Percentiles rank a stretch among this genome's conserved stretches.
These are phyloP conservation scores for Scaptomyza pallida DNA, from an alignment of 1,140 invertebrate genomes.

Conservation along the genomic window DNA sequence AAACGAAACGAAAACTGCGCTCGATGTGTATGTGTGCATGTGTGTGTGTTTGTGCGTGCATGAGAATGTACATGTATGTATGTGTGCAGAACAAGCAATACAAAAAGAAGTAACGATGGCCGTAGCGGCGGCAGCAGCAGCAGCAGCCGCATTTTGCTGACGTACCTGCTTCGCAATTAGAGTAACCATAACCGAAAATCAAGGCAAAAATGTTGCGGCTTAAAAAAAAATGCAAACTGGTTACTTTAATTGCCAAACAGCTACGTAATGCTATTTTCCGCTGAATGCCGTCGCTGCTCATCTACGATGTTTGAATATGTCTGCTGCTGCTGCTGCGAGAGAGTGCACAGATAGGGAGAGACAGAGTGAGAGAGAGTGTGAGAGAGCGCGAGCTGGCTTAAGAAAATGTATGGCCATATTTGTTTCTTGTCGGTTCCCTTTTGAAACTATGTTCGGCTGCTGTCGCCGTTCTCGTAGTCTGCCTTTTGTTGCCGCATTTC, in stretches of 20 bases:
- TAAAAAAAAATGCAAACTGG: constrained; percentile 66
- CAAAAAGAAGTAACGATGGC: constrained; percentile 64
- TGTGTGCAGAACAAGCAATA: constrained; percentile 51
- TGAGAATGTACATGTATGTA: constrained; percentile 38
- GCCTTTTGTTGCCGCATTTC: constrained; percentile 74
- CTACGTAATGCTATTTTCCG: constrained; percentile 72
- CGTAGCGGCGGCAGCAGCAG: constrained; percentile 27
- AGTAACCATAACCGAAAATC: constrained; percentile 53
- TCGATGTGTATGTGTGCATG: constrained; percentile 20
- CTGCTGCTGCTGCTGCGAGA: constrained; percentile 38
- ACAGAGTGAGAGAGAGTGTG: not conserved
- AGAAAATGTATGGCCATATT: constrained; percentile 80
- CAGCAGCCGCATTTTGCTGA: constrained; percentile 47
- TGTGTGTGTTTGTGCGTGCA: constrained; percentile 31
- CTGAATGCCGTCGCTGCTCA: constrained; percentile 46
- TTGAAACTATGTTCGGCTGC: constrained; percentile 59
- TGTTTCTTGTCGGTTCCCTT: constrained; percentile 72
- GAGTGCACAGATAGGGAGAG: constrained; percentile 23
- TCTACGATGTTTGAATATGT: constrained; percentile 51
- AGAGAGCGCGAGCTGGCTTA: constrained; percentile 55
- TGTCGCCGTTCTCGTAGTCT: constrained; percentile 67
- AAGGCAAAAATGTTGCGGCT: constrained; percentile 50
- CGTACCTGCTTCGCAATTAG: constrained; percentile 71
- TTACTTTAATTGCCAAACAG: constrained; percentile 61
- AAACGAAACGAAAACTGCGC: constrained; percentile 64